Evolutionary conservation across 2,113 vertebrate species (phyloP), one percentile per base, ranked within the genome.

Genomic region (Odocoileus virginianus): DNA sequence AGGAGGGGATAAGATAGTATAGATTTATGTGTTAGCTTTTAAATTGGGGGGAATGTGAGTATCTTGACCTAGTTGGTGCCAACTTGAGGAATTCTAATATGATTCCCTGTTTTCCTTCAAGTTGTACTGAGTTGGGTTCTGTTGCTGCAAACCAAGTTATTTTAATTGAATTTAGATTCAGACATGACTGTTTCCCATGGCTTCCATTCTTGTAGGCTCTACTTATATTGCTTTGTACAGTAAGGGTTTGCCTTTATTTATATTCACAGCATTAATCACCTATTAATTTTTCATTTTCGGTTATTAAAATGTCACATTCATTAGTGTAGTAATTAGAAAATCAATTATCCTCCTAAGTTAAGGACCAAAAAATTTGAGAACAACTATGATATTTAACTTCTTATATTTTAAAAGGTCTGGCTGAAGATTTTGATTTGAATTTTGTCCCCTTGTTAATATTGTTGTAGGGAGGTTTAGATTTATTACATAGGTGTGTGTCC

Each of bases 151-250:
- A 27, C 55, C 93, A 95, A 45, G 1, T 92, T 67, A 17, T 89
- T 95, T 95, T 94, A 94, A 95, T 57, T 19, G 8, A 54, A 81
- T 78, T 91, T 82, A 82, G 54, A 79, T n/a, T 43, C 45, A 90
- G 30, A 52, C 85, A 28, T 92, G 2, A 5, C 55, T 78, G 3
- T 89, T 81, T 67, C 40, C 28, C 47, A 1, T 45, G 3, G 30
- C 57, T 86, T 83, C 27, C 15, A 79, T 45, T 93, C 36, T 87
- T 74, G 2, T 91, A 87, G 52, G 9, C 9, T 81, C 79, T 67
- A 15, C 57, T 50, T 71, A 86, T n/a, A 87, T 3, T 92, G 23
- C 55, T 94, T 82, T 23, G 4, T 27, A 84, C 43, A 78, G 17
- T 91, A 58, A 12, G 76, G 33, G 74, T 93, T 92, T 36, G 47